Conservation (phyloP, 2,797 vertebrate species). For the Phalanger gymnotis region DNA sequence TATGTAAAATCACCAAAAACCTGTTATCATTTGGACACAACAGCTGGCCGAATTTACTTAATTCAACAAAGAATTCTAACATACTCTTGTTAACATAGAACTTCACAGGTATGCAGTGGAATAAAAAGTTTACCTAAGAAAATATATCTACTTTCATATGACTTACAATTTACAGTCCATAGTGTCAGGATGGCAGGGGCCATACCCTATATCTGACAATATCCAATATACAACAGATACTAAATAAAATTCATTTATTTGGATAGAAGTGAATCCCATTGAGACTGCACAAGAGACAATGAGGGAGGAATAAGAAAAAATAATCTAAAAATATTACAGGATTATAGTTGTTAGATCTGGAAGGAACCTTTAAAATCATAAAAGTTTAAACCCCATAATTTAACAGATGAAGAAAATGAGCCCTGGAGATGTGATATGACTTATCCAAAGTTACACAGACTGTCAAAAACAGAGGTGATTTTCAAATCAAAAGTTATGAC, state of each 20-base stretch:
- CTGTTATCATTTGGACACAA: not conserved
- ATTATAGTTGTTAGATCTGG: not conserved
- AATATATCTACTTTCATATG: not conserved
- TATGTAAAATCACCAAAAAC: not conserved
- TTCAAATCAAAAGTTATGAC: not conserved
- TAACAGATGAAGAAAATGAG: not conserved
- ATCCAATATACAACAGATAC: not conserved
- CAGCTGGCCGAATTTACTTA: not conserved
- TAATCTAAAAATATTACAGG: not conserved
- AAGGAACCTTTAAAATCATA: not conserved
- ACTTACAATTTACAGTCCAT: not conserved
- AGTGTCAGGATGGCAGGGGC: not conserved
- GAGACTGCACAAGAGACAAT: not conserved
- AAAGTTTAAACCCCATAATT: not conserved
- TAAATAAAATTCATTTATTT: not conserved
- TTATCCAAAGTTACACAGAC: not conserved
- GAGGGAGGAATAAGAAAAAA: not conserved
- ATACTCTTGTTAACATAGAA: not conserved
- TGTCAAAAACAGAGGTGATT: not conserved
- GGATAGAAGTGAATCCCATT: not conserved
- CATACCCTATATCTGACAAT: not conserved
- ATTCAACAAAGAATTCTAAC: not conserved
- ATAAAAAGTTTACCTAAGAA: not conserved
- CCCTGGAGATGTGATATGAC: not conserved
- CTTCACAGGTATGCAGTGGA: not conserved